Evolutionary conservation across 2,113 vertebrate genomes (phyloP), one percentile per base, ranked within the genome.

Genomic region (Eretmochelys imbricata): DNA sequence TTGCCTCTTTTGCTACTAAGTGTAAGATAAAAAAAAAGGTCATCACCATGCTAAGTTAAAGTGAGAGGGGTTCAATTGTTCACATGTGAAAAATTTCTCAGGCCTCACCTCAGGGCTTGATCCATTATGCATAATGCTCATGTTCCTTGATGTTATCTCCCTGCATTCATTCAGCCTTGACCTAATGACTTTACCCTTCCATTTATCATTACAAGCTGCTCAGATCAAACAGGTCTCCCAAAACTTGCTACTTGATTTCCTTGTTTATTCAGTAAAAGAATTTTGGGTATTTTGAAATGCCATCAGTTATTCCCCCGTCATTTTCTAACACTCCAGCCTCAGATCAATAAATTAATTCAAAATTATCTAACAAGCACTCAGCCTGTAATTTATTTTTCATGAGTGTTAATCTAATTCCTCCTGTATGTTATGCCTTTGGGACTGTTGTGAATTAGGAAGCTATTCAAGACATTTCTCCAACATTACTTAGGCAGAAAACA

Each of bases 321-420:
- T 78, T 91, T 89, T 48, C 91, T 55, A 75, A 85, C 51, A 11
- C 80, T 89, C 57, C 76, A 82, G 55, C 85, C 86, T 89, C 89
- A 59, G 89, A 83, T 91, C 86, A 85, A 91, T 89, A 87, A 85
- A 93, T 93, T 87, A 87, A 94, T 93, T 85, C 91, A 65, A 85
- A 91, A 57, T 31, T 81, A 83, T 24, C 84, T 94, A 91, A 96
- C 1, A 13, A 95, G 91, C 91, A 53, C 93, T 93, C 93, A 94
- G 93, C 78, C 89, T 50, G 65, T 83, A 89, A 95, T 93, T 94
- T 82, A 51, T 89, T 94, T 89, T 83, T 85, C 89, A 5, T 50
- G 72, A 82, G 76, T 38, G 89, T 89, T 93, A 95, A 96, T 93
- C 93, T 87, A 69, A 85, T 93, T 93, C 94, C 84, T 94, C 76